A percentile compares a stretch with the other conserved stretches of the same genome.
phyloP scores from a whole-genome alignment of 2,113 vertebrate species.

The Anthoscopus minutus region DNA sequence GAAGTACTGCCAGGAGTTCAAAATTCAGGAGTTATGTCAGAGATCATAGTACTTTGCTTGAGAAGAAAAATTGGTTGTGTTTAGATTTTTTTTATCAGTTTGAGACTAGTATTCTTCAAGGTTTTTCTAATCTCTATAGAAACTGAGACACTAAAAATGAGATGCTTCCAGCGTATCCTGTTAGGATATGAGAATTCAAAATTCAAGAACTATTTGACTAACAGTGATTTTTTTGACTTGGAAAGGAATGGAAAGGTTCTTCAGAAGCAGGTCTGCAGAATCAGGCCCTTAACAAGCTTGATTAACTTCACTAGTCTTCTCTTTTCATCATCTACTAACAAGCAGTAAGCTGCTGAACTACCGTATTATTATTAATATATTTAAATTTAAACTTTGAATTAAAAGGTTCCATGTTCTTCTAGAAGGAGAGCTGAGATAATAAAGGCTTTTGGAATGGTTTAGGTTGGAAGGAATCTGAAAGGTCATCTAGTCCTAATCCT shows the following conservation, averaged over 20 bases:
- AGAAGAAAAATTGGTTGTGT: not conserved
- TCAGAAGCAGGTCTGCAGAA: not conserved
- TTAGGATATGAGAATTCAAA: not conserved
- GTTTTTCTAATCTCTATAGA: not conserved
- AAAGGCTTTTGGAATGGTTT: not conserved
- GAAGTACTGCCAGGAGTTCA: not conserved
- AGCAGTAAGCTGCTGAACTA: not conserved
- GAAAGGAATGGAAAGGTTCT: not conserved
- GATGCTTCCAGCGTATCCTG: not conserved
- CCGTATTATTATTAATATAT: not conserved
- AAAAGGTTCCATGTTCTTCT: fast-evolving
- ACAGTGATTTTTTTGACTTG: not conserved
- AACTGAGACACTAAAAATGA: not conserved
- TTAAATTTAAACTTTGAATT: not conserved
- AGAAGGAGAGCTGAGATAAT: not conserved
- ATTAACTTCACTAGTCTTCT: not conserved
- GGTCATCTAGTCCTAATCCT: not conserved
- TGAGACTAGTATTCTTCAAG: not conserved
- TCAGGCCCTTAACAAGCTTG: not conserved
- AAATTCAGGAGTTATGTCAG: not conserved
- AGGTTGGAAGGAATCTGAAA: not conserved
- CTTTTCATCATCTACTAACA: not conserved
- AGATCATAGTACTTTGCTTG: not conserved
- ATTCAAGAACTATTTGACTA: not conserved
- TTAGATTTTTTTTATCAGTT: not conserved